Evolutionary conservation across 2,113 vertebrate genomes (phyloP), one percentile per base, ranked within the genome.

Genomic region (Phalacrocorax brasilianus): DNA sequence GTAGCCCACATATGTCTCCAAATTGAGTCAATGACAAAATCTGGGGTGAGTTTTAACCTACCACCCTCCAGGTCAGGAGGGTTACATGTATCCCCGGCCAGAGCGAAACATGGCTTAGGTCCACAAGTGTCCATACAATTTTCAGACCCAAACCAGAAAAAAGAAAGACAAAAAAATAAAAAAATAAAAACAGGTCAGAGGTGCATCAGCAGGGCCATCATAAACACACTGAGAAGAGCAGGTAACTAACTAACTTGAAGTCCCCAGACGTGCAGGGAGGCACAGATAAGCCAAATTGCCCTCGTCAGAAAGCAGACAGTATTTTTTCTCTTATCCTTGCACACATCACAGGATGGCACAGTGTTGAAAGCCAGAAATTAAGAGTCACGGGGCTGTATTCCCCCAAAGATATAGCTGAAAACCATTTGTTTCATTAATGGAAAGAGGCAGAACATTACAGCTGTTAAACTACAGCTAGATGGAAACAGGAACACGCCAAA

Each of bases 321-420:
- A 2, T 28, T 21, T 67, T 45, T 61, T 18, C 47, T 53, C 50
- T 14, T 18, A 6, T 14, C 61, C n/a, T 56, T 14, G 53, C 11
- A 6, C 78, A 24, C 24, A 21, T 5, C 78, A 33, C 32, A 65
- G 56, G 58, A 26, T 14, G n/a, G n/a, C 40, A 26, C 0, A 0
- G 28, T 40, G 77, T 3, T 75, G 65, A 50, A 38, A 42, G 38
- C 0, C 61, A 85, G 56, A 26, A 72, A 58, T 49, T 5, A 19
- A n/a, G 76, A 16, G 27, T 38, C 4, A 0, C 3, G 2, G 63
- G 32, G 61, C 12, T 35, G 38, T 3, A 15, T 21, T 23, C 10
- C 33, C 32, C 8, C 30, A 11, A 22, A 70, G 45, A 2, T 30
- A 33, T 1, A 44, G 13, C 61, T 63, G 80, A 50, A 33, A 90